phyloP scores from a whole-genome alignment of 2,113 vertebrate genomes.

The Okapia johnstoni region DNA sequence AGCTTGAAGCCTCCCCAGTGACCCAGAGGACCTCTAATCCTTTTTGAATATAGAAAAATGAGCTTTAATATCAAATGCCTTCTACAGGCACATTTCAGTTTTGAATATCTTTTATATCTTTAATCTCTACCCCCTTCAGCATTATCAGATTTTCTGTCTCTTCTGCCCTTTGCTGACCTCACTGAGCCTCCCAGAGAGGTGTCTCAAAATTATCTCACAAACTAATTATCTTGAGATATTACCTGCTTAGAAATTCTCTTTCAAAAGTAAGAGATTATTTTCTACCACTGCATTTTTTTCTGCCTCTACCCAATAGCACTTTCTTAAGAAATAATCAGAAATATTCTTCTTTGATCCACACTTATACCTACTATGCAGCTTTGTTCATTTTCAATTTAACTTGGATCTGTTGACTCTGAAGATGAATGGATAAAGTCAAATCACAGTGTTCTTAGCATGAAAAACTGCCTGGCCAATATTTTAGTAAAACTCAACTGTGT shows the following conservation, averaged over 20 bases:
- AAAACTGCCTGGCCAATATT: not conserved
- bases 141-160: not conserved
- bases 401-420: not conserved
- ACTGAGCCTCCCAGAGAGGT: not conserved
- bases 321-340: not conserved
- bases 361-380: not conserved
- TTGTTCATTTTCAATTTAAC: not conserved
- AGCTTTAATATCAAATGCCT: not conserved
- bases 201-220: constrained; percentile 35
- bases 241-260: constrained; percentile 16
- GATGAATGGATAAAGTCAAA: not conserved
- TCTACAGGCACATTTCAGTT: not conserved
- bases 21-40: not conserved
- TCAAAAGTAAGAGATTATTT: constrained; percentile 12
- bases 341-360: not conserved
- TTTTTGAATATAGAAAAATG: not conserved
- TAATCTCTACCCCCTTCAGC: not conserved
- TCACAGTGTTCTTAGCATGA: not conserved
- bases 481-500: not conserved
- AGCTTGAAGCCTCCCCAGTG: not conserved
- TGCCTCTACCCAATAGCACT: not conserved
- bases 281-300: not conserved
- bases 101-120: constrained; percentile 12
- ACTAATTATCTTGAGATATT: constrained; percentile 48
- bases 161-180: not conserved